Evolutionary conservation across 2,888 invertebrate genomes (phyloP).

Genomic region (Synergus itoensis): DNA sequence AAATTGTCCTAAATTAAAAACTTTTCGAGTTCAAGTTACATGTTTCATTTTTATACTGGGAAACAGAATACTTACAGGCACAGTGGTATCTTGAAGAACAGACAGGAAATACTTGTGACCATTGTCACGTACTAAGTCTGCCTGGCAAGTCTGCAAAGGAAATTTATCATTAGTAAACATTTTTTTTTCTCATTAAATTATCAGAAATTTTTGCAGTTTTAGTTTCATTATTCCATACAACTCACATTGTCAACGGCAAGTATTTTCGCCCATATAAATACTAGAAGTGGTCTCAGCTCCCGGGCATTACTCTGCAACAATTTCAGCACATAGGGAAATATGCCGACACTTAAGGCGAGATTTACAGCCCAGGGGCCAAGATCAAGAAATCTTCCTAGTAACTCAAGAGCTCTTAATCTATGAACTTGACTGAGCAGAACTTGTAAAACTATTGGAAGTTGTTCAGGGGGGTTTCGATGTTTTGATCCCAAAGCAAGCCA

Average conservation of each 20-base stretch:
- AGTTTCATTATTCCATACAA: constrained; percentile 55
- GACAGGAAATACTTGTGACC: constrained; percentile 97
- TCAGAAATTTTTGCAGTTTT: not conserved
- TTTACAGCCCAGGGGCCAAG: constrained; percentile 98
- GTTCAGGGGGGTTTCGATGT: constrained; percentile 92
- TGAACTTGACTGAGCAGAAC: constrained; percentile 89
- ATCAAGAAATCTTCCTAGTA: constrained; percentile 95
- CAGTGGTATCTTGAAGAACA: constrained; percentile 91
- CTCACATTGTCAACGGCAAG: constrained; percentile 95
- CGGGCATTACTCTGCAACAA: constrained; percentile 95
- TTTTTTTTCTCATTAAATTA: not conserved
- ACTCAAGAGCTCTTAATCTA: constrained; percentile 94
- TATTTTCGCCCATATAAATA: constrained; percentile 99
- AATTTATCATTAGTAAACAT: constrained; percentile 12
- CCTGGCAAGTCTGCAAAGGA: constrained; percentile 90
- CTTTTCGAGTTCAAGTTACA: too few relatives aligned
- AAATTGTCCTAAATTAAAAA: too few relatives aligned
- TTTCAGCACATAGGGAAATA: constrained; percentile 99
- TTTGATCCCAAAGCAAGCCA: constrained; percentile 92
- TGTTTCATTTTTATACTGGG: constrained; percentile 34
- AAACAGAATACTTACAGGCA: constrained; percentile 82
- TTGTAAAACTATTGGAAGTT: constrained; percentile 98
- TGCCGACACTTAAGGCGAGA: constrained; percentile 96
- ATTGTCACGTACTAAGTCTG: constrained; percentile 94
- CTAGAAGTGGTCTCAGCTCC: constrained; percentile 94